These are phyloP conservation scores for Calyptommatus sinebrachiatus DNA, from an alignment of 2,113 vertebrate species.

Conservation along the genomic window DNA sequence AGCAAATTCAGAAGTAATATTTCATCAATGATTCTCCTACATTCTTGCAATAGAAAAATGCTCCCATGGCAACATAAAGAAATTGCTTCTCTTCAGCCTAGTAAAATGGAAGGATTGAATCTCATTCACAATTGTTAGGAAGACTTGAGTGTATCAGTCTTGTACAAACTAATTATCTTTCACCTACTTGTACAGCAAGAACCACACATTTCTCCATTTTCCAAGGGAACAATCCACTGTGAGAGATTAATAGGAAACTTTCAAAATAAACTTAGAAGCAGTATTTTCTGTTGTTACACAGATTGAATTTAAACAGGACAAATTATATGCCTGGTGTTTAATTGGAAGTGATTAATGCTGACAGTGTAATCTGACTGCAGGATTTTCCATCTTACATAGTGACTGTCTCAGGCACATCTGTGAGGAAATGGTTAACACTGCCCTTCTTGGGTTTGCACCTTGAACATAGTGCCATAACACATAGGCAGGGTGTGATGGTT, in stretches of 20 bases:
- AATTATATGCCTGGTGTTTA: not conserved
- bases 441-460: not conserved
- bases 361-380: not conserved
- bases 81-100: not conserved
- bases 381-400: not conserved
- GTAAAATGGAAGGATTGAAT: not conserved
- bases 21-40: no score
- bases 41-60: no score
- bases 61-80: not conserved
- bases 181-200: not conserved
- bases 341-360: slow-evolving; percentile 2
- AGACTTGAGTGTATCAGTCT: not conserved
- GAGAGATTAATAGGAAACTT: not conserved
- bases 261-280: not conserved
- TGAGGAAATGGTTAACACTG: not conserved
- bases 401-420: not conserved
- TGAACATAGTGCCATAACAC: slow-evolving; percentile 6
- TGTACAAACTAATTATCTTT: not conserved
- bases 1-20: no score
- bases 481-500: not conserved
- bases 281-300: not conserved
- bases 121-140: not conserved
- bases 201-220: not conserved
- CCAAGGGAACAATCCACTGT: not conserved
- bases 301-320: not conserved